Percentiles rank a stretch among this genome's conserved stretches.
These are phyloP conservation scores for Gobiocypris rarus DNA, from an alignment of 2,113 vertebrate species.

Conservation along the genomic window DNA sequence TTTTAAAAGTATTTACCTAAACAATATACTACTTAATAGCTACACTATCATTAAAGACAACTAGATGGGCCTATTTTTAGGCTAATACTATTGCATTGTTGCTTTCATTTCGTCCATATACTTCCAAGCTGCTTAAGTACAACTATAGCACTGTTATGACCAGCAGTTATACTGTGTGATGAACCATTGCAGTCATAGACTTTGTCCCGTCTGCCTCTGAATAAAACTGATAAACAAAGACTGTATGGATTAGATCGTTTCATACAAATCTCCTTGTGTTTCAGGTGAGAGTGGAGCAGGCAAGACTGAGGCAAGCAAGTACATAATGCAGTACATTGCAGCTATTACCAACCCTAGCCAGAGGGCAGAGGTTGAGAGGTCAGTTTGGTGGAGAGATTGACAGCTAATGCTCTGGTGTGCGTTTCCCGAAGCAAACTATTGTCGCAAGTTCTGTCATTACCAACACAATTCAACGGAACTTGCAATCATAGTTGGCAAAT, in stretches of 20 bases:
- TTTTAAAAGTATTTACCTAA: too few species aligned
- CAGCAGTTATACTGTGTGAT: neutral
- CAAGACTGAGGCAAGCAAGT: constrained; percentile 94
- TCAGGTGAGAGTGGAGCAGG: constrained; percentile 92
- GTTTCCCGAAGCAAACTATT: too few species aligned
- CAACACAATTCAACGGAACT: too few species aligned
- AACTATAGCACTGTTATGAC: neutral
- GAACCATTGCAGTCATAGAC: neutral
- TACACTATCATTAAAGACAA: too few species aligned
- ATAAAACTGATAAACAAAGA: neutral
- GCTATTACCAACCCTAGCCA: constrained; percentile 91
- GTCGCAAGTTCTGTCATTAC: too few species aligned
- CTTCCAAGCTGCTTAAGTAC: neutral
- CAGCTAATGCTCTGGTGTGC: neutral
- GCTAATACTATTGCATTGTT: neutral
- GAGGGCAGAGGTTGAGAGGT: constrained; percentile 90
- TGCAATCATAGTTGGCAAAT: too few species aligned
- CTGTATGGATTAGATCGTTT: neutral
- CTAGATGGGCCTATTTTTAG: neutral
- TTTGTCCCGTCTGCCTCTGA: neutral
- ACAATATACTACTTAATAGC: too few species aligned
- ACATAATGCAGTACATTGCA: constrained; percentile 94
- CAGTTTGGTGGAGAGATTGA: constrained; percentile 49
- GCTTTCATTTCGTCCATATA: neutral
- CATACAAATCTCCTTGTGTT: constrained; percentile 24